A percentile compares a stretch with the other conserved stretches of the same genome.
These are phyloP conservation scores for Protophormia terraenovae DNA, from an alignment of 2,888 invertebrate species.

Conservation along the genomic window DNA sequence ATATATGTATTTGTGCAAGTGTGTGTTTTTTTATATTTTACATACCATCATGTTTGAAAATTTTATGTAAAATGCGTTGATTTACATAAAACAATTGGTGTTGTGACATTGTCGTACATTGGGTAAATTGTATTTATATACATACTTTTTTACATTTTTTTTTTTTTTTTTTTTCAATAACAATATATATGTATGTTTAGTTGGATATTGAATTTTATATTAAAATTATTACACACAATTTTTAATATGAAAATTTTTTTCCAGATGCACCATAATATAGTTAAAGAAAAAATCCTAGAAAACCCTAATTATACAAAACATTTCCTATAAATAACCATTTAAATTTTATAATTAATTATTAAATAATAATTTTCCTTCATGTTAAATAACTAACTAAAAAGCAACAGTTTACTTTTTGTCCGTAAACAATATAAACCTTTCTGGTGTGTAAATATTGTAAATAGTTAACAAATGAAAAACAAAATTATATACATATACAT, in stretches of 20 bases:
- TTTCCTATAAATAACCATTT: no score
- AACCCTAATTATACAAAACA: no score
- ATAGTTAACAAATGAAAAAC: not conserved
- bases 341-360: no score
- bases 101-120: not conserved
- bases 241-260: no score
- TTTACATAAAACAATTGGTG: constrained; percentile 21
- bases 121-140: not conserved
- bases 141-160: not conserved
- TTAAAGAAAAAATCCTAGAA: no score
- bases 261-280: no score
- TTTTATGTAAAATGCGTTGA: constrained; percentile 7
- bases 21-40: not conserved
- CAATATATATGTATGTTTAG: not conserved
- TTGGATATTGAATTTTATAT: not conserved
- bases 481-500: not conserved
- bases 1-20: not conserved
- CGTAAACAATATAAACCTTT: not conserved
- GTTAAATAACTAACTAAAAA: constrained; percentile 17
- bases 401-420: constrained; percentile 49
- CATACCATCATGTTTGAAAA: not conserved
- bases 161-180: not conserved
- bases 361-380: no score
- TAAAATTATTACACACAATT: not conserved
- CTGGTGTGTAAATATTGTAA: constrained; percentile 33